Evolutionary conservation across 2,888 invertebrate genomes (phyloP), one percentile per base, ranked within the genome.

Genomic region (Acleris holmiana): DNA sequence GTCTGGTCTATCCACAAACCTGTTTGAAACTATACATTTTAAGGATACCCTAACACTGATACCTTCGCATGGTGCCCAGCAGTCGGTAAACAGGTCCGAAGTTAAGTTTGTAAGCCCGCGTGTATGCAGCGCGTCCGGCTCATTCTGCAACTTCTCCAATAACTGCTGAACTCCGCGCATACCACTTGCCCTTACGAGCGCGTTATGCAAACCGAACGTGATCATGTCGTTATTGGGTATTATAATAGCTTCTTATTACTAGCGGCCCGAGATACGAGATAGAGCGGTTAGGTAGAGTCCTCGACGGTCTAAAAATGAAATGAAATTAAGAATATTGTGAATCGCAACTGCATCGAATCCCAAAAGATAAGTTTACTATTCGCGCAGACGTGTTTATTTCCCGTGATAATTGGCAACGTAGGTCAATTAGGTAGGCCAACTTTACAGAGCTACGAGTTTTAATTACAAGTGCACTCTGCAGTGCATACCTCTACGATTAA

Each of bases 91-190:
- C 59, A 60, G 55, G 44, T 60, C 47, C 66, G 67, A 69, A 67
- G 73, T 71, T 58, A 66, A 72, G 66, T 65, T 65, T 51, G 64
- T 64, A 76, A 71, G 70, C 55, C 70, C 47, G 53, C 66, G 67
- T 67, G 69, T 68, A 64, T 69, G 67, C 68, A 68, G 54, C 63
- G 71, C 53, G 64, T 64, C 58, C 69, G 71, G 76, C 78, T 77
- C 81, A 80, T 77, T 85, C 85, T 70, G 78, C 78, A 90, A 89
- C 87, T 91, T 91, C 88, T 84, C 84, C 83, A 88, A 89, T 89
- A 88, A 81, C 82, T 73, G 73, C 72, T 68, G 64, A 76, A 73
- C 73, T 77, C 71, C 68, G 71, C 60, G 54, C 46, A 60, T 53
- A 29, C 61, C 73, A 68, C 70, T 73, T 68, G 73, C 67, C 74